A percentile compares a stretch with the other conserved stretches of the same genome.
Conservation (phyloP, 2,797 vertebrate genomes). For the Anguilla pacifica region DNA sequence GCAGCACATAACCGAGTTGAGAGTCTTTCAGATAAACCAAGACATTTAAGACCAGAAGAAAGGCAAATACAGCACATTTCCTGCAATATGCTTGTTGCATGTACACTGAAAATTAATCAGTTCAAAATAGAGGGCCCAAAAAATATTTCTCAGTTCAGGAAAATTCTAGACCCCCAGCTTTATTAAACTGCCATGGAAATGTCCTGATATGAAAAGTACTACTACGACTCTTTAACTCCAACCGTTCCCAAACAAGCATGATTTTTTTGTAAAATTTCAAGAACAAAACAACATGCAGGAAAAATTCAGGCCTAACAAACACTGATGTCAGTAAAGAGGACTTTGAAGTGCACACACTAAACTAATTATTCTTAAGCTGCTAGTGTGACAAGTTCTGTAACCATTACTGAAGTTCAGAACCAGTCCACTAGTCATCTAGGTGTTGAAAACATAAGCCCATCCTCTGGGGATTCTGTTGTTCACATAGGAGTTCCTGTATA, state of each 20-base stretch:
- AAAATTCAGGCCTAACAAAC: background rate
- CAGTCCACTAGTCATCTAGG: conserved; percentile 54
- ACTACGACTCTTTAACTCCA: background rate
- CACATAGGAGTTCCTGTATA: background rate
- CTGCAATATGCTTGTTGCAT: conserved; percentile 2
- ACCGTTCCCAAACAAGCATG: background rate
- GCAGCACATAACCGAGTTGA: background rate
- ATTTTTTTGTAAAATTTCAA: background rate
- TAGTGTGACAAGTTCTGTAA: background rate
- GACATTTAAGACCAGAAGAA: background rate
- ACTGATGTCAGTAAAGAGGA: background rate
- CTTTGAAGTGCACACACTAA: background rate
- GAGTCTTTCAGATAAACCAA: background rate
- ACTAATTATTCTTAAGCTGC: background rate
- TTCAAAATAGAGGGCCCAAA: background rate
- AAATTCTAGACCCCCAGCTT: background rate
- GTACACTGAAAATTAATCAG: background rate
- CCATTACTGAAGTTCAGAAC: conserved; percentile 35
- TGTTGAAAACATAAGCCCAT: conserved; percentile 22
- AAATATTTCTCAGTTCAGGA: background rate
- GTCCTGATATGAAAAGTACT: background rate
- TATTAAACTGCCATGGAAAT: background rate
- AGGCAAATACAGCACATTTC: background rate
- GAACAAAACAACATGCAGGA: background rate
- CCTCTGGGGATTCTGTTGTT: background rate